phyloP scores from a whole-genome alignment of 2,113 vertebrate genomes.

The Channa maculata region DNA sequence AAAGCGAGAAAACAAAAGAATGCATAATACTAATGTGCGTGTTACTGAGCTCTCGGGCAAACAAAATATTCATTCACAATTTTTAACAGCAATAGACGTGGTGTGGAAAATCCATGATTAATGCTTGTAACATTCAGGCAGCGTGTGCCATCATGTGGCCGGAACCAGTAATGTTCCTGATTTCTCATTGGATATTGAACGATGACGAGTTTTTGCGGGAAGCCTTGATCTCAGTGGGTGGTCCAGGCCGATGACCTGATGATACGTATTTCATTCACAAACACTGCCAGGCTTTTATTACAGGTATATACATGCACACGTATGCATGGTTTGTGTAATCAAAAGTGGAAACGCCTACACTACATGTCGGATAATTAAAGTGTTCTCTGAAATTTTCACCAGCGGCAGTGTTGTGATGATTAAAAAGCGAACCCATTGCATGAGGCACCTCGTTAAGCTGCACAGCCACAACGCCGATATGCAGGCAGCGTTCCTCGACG shows the following conservation, averaged over 20 bases:
- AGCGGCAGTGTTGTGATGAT: too few species aligned
- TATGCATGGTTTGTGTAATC: not conserved
- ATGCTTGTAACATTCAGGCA: not conserved
- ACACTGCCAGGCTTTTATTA: not conserved
- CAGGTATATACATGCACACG: not conserved
- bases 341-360: not conserved
- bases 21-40: too few species aligned
- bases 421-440: not conserved
- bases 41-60: too few species aligned
- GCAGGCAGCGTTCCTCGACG: constrained; percentile 14
- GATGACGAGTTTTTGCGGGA: constrained; percentile 66
- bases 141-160: constrained; percentile 13
- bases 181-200: constrained; percentile 56
- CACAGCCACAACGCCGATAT: not conserved
- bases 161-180: not conserved
- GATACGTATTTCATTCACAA: constrained; percentile 50
- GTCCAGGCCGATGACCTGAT: constrained; percentile 35
- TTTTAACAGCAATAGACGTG: too few species aligned
- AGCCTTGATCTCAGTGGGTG: constrained; percentile 77
- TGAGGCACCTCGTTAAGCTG: too few species aligned
- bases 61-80: too few species aligned
- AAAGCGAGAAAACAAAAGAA: too few species aligned
- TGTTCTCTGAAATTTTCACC: not conserved
- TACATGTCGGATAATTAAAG: not conserved
- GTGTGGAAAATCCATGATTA: too few species aligned